Conservation (phyloP, 2,888 invertebrate species). For the Heliconius ethilla region DNA sequence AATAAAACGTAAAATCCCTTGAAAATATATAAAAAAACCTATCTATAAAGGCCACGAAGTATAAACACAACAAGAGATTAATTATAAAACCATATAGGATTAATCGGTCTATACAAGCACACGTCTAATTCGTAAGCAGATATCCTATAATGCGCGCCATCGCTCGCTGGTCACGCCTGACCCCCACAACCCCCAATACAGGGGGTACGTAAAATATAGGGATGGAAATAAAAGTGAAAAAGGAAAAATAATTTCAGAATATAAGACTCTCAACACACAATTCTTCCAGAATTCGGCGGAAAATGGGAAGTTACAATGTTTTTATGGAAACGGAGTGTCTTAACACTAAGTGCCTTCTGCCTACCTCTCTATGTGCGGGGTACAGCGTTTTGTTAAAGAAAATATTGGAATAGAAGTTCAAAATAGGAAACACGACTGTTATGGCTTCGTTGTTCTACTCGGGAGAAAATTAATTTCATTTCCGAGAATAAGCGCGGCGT, state of each 20-base stretch:
- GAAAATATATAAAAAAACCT: neutral
- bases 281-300: too few relatives aligned
- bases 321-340: too few relatives aligned
- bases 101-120: constrained; percentile 11
- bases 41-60: neutral
- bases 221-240: constrained; percentile 4
- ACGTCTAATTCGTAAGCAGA: constrained; percentile 39
- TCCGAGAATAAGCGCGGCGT: neutral
- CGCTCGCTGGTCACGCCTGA: constrained; percentile 43
- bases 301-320: too few relatives aligned
- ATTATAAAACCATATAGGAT: constrained; percentile 17
- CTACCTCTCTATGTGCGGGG: neutral
- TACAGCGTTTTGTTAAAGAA: neutral
- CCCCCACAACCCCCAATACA: constrained; percentile 17
- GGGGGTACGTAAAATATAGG: constrained; percentile 10
- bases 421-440: too few relatives aligned
- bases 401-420: neutral
- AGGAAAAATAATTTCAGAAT: neutral
- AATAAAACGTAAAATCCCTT: neutral
- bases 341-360: neutral
- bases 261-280: too few relatives aligned
- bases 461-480: too few relatives aligned
- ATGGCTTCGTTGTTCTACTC: too few relatives aligned
- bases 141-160: constrained; percentile 44
- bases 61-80: neutral